phyloP scores from a whole-genome alignment of 2,888 invertebrate genomes.

The Epinotia brunnichana region DNA sequence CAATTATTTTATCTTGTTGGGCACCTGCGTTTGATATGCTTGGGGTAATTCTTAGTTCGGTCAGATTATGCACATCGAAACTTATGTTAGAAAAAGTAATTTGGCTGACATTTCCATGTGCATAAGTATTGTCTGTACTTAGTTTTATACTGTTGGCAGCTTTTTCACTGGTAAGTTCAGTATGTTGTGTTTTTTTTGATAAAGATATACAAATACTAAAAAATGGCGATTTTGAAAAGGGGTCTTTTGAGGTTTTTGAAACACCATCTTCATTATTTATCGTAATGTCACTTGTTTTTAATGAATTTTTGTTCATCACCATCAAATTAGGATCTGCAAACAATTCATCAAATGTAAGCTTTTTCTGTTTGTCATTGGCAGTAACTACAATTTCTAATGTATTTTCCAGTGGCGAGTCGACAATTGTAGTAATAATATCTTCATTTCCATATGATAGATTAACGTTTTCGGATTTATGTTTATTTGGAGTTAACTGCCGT shows the following conservation, averaged over 20 bases:
- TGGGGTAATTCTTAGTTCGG: not conserved
- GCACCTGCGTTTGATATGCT: not conserved
- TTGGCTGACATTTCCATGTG: not conserved
- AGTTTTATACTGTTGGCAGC: not conserved
- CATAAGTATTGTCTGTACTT: not conserved
- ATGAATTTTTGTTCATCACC: not conserved
- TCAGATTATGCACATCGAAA: not conserved
- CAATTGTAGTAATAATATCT: not conserved
- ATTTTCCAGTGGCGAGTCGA: slow-evolving; percentile 1
- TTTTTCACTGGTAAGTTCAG: not conserved
- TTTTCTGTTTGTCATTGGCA: slow-evolving; percentile 17
- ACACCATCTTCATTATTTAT: not conserved
- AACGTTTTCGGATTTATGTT: not conserved
- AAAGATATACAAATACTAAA: slow-evolving; percentile 18
- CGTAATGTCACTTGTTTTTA: not conserved
- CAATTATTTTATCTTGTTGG: not conserved
- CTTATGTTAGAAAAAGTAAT: not conserved
- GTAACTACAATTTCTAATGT: slow-evolving; percentile 22
- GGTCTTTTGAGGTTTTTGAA: not conserved
- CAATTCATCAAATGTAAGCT: not conserved
- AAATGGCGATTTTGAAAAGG: not conserved
- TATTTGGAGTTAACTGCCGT: not conserved
- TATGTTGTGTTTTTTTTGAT: not conserved
- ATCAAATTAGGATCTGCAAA: not conserved
- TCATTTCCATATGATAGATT: not conserved